phyloP scores from a whole-genome alignment of 2,888 invertebrate species.

The Macrosiphum euphorbiae region DNA sequence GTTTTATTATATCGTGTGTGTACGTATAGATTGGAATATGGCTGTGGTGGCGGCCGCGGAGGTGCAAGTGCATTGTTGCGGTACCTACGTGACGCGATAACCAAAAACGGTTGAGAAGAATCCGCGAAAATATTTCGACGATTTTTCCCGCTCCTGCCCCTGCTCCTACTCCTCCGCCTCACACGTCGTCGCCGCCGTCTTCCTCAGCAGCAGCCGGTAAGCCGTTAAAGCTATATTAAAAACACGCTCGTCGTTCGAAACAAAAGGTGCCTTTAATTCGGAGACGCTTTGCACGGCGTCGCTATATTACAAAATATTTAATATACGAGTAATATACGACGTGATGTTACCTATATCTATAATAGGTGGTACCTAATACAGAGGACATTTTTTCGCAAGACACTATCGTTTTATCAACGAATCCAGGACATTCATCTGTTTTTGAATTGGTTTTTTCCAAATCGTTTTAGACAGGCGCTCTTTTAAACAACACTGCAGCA shows the following conservation, averaged over 20 bases:
- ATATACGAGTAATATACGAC: neutral
- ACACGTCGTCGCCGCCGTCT: neutral
- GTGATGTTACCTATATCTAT: neutral
- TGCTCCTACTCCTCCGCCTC: neutral
- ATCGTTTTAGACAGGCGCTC: neutral
- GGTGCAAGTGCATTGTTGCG: neutral
- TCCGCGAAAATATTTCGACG: conserved; percentile 24
- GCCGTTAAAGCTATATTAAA: conserved; percentile 43
- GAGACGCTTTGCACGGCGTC: neutral
- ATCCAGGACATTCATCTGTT: neutral
- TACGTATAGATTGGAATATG: neutral
- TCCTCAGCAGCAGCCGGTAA: neutral
- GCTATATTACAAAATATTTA: conserved; percentile 20
- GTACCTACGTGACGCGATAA: conserved; percentile 46
- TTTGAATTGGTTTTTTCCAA: neutral
- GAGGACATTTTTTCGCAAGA: neutral
- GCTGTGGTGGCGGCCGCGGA: neutral
- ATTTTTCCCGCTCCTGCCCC: neutral
- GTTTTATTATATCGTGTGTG: neutral
- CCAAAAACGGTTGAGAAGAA: conserved; percentile 11
- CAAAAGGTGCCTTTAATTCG: conserved; percentile 25
- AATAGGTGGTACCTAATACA: neutral
- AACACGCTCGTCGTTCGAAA: conserved; percentile 11
- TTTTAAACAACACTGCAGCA: neutral
- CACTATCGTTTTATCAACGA: neutral